Evolutionary conservation across 2,888 invertebrate genomes (phyloP).

Genomic region (Eledone cirrhosa): DNA sequence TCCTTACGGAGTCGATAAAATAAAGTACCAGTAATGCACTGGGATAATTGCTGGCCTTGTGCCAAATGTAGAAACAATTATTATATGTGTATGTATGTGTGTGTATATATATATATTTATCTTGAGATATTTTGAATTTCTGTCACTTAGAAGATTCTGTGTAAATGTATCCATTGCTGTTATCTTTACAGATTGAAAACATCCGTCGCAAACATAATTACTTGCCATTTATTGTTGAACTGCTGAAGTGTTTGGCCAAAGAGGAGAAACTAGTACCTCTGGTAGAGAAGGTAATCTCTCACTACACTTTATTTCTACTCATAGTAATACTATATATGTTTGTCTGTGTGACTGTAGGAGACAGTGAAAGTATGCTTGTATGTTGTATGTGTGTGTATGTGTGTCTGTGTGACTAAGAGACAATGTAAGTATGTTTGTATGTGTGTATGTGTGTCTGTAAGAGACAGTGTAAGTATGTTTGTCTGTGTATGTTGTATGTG

Average conservation of each 20-base stretch:
- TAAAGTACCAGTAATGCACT: too few relatives aligned
- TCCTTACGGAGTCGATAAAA: too few relatives aligned
- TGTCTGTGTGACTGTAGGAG: background rate
- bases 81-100: too few relatives aligned
- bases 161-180: background rate
- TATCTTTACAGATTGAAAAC: slow-evolving; percentile 78
- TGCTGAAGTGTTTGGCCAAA: slow-evolving; percentile 89
- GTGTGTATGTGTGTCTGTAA: too few relatives aligned
- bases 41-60: too few relatives aligned
- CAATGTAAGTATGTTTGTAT: background rate
- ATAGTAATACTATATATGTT: background rate
- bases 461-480: too few relatives aligned
- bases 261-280: slow-evolving; percentile 88
- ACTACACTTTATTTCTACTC: background rate
- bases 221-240: slow-evolving; percentile 93
- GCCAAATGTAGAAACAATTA: too few relatives aligned
- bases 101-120: too few relatives aligned
- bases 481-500: too few relatives aligned
- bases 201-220: slow-evolving; percentile 95
- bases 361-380: background rate
- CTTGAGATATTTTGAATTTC: too few relatives aligned
- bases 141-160: background rate
- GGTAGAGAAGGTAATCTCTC: slow-evolving; percentile 78
- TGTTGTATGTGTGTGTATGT: background rate
- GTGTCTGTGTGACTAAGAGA: background rate